These are phyloP conservation scores for Drosophila saltans DNA, from an alignment of 1,140 invertebrate genomes.

Conservation along the genomic window DNA sequence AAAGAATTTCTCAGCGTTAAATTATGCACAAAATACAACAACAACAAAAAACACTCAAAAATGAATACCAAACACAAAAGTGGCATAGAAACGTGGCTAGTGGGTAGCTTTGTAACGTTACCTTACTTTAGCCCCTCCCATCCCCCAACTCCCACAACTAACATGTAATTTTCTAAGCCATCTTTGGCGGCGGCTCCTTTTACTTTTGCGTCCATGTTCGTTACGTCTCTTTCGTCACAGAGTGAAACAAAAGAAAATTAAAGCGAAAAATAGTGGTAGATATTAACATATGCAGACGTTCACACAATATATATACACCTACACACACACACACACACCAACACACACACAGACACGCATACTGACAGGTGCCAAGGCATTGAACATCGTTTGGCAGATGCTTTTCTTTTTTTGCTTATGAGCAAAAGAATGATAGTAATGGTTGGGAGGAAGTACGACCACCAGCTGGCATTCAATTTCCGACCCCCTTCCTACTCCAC, in stretches of 20 bases:
- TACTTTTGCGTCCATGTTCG: not conserved
- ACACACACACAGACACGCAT: conserved; percentile 22
- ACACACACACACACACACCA: conserved; percentile 4
- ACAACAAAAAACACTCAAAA: conserved; percentile 2
- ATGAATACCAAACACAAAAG: conserved; percentile 48
- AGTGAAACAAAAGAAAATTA: conserved; percentile 70
- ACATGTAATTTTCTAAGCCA: conserved; percentile 22
- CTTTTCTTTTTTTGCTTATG: conserved; percentile 1
- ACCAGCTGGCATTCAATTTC: conserved; percentile 34
- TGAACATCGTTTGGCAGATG: conserved; percentile 71
- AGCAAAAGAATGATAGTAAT: conserved; percentile 11
- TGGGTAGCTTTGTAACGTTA: too few species aligned
- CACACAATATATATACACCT: conserved; percentile 72
- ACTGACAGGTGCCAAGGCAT: conserved; percentile 74
- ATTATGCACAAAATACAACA: conserved; percentile 64
- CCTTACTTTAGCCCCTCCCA: not conserved
- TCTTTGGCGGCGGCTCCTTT: conserved; percentile 11
- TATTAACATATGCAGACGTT: conserved; percentile 78
- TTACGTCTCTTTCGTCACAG: conserved; percentile 11
- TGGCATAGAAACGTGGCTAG: conserved; percentile 25
- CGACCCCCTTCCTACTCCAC: not conserved
- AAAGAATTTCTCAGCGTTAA: conserved; percentile 73
- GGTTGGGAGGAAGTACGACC: conserved; percentile 28
- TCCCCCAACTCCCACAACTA: not conserved
- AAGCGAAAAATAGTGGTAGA: conserved; percentile 58